Percentiles rank a stretch among this genome's conserved stretches.
These are phyloP conservation scores for Hassar affinis DNA, from an alignment of 2,113 vertebrate genomes.

Conservation along the genomic window DNA sequence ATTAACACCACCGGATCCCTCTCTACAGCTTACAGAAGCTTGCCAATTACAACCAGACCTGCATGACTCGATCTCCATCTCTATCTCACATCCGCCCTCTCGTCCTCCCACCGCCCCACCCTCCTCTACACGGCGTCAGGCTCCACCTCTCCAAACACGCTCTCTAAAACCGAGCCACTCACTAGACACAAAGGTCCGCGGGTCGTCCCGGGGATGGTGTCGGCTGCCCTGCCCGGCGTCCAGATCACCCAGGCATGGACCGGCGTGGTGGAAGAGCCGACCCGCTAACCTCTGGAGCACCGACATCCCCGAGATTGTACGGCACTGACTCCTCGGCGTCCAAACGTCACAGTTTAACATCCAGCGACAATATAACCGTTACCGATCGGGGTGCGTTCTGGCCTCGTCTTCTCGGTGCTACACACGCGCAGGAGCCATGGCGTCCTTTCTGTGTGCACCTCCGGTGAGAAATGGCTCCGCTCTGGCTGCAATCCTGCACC, in stretches of 20 bases:
- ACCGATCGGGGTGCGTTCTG: too few species aligned
- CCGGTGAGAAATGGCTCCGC: constrained; percentile 54
- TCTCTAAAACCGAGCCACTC: constrained; percentile 61
- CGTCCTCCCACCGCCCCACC: constrained; percentile 31
- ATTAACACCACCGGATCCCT: constrained; percentile 36
- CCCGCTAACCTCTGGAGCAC: constrained; percentile 71
- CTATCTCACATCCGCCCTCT: not conserved
- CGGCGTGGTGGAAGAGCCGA: constrained; percentile 68
- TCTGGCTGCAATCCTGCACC: constrained; percentile 55
- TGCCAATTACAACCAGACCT: too few species aligned
- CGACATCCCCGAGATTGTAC: constrained; percentile 71
- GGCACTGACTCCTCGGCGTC: too few species aligned
- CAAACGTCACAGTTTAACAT: constrained; percentile 19
- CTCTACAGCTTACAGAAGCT: not conserved
- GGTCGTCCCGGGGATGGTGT: constrained; percentile 65
- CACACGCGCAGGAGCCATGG: constrained; percentile 44
- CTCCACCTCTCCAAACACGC: constrained; percentile 43
- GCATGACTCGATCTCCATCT: constrained; percentile 16
- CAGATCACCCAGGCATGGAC: constrained; percentile 64
- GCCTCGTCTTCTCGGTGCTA: constrained; percentile 33
- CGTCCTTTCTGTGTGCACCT: constrained; percentile 47
- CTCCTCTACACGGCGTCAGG: constrained; percentile 1
- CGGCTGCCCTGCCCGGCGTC: constrained; percentile 59
- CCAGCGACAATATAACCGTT: too few species aligned
- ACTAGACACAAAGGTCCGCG: constrained; percentile 66